Percentiles rank a stretch among this genome's conserved stretches.
These are phyloP conservation scores for Xestobium rufovillosum DNA, from an alignment of 2,888 invertebrate genomes.

Conservation along the genomic window DNA sequence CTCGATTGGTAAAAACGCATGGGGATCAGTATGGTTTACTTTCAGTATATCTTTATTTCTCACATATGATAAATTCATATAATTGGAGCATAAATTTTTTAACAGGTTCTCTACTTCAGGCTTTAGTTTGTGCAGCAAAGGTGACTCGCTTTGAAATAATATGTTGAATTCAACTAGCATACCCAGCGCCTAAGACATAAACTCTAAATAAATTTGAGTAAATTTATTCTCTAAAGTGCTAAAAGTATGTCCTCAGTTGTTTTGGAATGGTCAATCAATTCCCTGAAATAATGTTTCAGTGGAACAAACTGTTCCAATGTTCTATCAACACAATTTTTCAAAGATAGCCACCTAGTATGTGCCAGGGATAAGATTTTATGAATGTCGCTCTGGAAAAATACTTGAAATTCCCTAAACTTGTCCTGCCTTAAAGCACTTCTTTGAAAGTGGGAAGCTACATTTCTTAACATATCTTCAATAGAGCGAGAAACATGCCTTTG, in stretches of 20 bases:
- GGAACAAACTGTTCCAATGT: conserved; percentile 33
- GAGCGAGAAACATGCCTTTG: conserved; percentile 28
- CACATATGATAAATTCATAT: conserved; percentile 12
- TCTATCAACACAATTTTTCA: conserved; percentile 28
- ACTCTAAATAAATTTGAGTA: conserved; percentile 27
- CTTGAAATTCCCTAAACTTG: conserved; percentile 31
- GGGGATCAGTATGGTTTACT: conserved; percentile 13
- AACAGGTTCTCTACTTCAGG: conserved; percentile 23
- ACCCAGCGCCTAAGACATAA: conserved; percentile 27
- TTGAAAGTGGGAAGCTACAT: conserved; percentile 26
- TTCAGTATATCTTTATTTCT: conserved; percentile 11
- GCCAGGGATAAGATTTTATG: conserved; percentile 29
- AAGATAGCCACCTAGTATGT: conserved; percentile 32
- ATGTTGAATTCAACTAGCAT: conserved; percentile 26
- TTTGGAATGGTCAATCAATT: conserved; percentile 26
- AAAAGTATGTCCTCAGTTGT: conserved; percentile 23
- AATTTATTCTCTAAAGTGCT: conserved; percentile 26
- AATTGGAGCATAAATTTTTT: conserved; percentile 17
- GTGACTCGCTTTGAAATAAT: conserved; percentile 25
- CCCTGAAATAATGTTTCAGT: conserved; percentile 28
- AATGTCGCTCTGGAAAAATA: conserved; percentile 30
- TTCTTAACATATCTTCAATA: conserved; percentile 16
- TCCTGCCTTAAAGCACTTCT: conserved; percentile 22
- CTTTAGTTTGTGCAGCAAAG: conserved; percentile 21
- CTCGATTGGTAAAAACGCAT: conserved; percentile 8